Evolutionary conservation across 2,888 invertebrate genomes (phyloP), one percentile per base, ranked within the genome.

Genomic region (Noctuana brunneofusca): DNA sequence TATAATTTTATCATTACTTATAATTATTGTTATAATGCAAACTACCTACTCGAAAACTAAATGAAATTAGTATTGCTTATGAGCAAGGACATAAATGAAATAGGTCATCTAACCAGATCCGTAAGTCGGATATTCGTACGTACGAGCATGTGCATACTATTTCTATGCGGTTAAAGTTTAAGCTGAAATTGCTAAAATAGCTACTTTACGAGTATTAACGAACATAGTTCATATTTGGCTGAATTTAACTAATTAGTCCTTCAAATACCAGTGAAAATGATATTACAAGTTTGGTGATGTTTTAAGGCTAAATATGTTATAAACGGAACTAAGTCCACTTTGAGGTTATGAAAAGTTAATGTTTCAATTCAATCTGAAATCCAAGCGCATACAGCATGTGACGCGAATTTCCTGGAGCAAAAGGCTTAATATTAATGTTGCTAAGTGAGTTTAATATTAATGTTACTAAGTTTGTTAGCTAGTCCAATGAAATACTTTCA

Each of bases 91-190:
- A n/a, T 35, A 35, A 35, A 35, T n/a, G 35, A 35, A 35, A 35
- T 35, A 3, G 32, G 32, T 32, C 32, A 35, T 6, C 35, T 35
- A n/a, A 35, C n/a, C 35, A n/a, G n/a, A n/a, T 35, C n/a, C 35
- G n/a, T 35, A 35, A 35, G 35, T 35, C 35, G n/a, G n/a, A 35
- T 35, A n/a, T 35, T 35, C n/a, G n/a, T n/a, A 35, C n/a, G 35
- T n/a, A 30, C 8, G 30, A 6, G n/a, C 35, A 30, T 30, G 30
- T 30, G n/a, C 35, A 35, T 35, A 35, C 35, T n/a, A 35, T 35
- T 35, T n/a, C 35, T 35, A n/a, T 35, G 35, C 35, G 35, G 35
- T 35, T 12, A n/a, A 35, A 35, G 35, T 35, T 35, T 35, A 35
- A 35, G n/a, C 35, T 35, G 35, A 3, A 35, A 35, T 0, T 35